Evolutionary conservation across 1,140 invertebrate species (phyloP), one percentile per base, ranked within the genome.

Genomic region (Colletes latitarsis): DNA sequence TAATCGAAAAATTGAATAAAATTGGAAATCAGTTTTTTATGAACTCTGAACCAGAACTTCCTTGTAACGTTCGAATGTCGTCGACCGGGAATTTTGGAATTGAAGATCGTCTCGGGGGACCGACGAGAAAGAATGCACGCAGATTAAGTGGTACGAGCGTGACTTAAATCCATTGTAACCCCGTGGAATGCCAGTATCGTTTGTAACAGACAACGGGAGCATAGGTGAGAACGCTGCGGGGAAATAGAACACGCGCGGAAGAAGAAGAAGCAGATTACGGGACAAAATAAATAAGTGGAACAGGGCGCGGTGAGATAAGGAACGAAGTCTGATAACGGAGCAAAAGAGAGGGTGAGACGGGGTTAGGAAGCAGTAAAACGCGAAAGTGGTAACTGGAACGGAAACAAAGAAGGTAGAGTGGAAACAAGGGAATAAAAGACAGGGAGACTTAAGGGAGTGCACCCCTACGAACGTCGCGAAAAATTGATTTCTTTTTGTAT

Each of bases 151-250:
- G 78, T 68, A 82, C 76, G 88, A 82, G 86, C 83, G 81, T 86
- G 86, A 88, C 77, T 87, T 89, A 87, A 89, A 89, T 89, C 85
- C 82, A 86, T 87, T 86, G 78, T 83, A 87, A 87, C 81, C 81
- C 81, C 78, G 71, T 66, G 84, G 82, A 83, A 86, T 68, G 82
- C 30, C 75, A 68, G 80, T 80, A 83, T 88, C 88, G 82, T 83
- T 89, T 89, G 75, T 86, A 89, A 83, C 81, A 75, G 67, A 75
- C 60, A 68, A 66, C 73, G 68, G 39, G 39, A 14, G 69, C 66
- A 73, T 21, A 67, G 53, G 52, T 66, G 64, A 77, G 30, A 63
- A 58, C 52, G 57, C 67, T 53, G n/a, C 10, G 46, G 14, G n/a
- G 39, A 52, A n/a, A 14, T 21, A 10, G 49, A 71, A 19, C 53